These are phyloP conservation scores for Polypterus senegalus DNA, from an alignment of 2,113 vertebrate genomes.

Conservation along the genomic window DNA sequence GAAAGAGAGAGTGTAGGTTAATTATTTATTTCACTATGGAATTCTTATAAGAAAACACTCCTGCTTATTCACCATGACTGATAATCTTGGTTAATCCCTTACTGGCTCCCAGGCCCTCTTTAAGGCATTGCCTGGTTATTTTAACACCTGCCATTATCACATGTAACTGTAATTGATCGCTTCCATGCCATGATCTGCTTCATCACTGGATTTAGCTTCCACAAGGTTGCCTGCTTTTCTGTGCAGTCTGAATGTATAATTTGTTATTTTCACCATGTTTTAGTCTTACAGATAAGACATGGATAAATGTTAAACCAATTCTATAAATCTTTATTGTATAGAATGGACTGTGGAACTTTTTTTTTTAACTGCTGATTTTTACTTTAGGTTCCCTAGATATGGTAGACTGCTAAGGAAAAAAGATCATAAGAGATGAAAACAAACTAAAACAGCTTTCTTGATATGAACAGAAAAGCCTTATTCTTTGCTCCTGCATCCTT, in stretches of 20 bases:
- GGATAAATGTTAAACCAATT: too few relatives aligned
- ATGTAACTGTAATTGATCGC: slow-evolving; percentile 4
- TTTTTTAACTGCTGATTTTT: too few relatives aligned
- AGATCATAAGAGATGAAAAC: too few relatives aligned
- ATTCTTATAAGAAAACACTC: slow-evolving; percentile 20
- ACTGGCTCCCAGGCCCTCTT: slow-evolving; percentile 13
- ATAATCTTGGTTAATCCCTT: slow-evolving; percentile 29
- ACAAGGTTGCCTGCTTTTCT: not conserved
- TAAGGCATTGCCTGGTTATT: slow-evolving; percentile 6
- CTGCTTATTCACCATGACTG: slow-evolving; percentile 24
- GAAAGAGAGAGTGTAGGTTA: slow-evolving; percentile 10
- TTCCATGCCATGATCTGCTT: not conserved
- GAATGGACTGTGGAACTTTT: too few relatives aligned
- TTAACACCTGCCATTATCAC: slow-evolving; percentile 6
- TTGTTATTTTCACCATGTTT: too few relatives aligned
- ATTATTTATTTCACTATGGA: slow-evolving; percentile 21
- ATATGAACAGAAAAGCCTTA: slow-evolving; percentile 36
- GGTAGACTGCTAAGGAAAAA: too few relatives aligned
- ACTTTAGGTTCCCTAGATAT: too few relatives aligned
- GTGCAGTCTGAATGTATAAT: too few relatives aligned
- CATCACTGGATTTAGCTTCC: slow-evolving; percentile 1
- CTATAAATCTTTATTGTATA: too few relatives aligned
- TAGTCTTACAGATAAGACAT: too few relatives aligned
- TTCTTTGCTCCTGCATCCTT: slow-evolving; percentile 42
- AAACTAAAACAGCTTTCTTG: slow-evolving; percentile 23